Evolutionary conservation across 2,113 vertebrate species (phyloP), one percentile per base, ranked within the genome.

Genomic region (Enhydra lutris): DNA sequence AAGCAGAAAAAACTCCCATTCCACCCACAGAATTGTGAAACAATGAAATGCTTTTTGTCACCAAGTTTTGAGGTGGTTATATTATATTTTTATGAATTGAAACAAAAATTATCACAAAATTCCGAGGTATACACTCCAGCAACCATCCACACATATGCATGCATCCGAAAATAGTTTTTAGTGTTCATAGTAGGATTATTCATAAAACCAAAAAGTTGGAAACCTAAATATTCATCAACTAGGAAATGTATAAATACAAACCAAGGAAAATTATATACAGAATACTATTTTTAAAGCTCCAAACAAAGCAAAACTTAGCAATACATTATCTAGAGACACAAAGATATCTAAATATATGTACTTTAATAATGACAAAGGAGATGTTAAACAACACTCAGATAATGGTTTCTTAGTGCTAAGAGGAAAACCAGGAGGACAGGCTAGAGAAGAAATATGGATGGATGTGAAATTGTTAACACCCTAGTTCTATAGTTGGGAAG

Each of bases 261-360:
- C 52, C 29, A 74, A 94, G 80, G 67, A 67, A 73, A 31, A 81
- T 45, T 24, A 69, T 50, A 78, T 57, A 80, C 12, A 91, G 29
- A 52, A 36, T 34, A 73, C 26, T 89, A 63, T 45, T 47, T 88
- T 91, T 57, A 89, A 93, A 87, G 80, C 26, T 67, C 69, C 82
- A 85, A 81, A 94, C 82, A 85, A 81, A 94, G 47, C n/a, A 97
- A 97, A 92, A 57, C 34, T 65, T 34, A 94, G 10, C 39, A 90
- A 86, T 34, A 79, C 17, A 17, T 3, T 95, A 21, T 74, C 87
- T 89, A 76, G 34, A 93, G 4, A 79, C 42, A 57, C 4, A 92
- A 24, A 61, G 4, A 71, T 61, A 63, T 21, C 15, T 12, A 79
- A 55, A 55, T 17, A 76, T 15, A 74, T 42, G 42, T 74, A 26